These are phyloP conservation scores for Pyrocephalus nanus DNA, from an alignment of 2,797 vertebrate genomes.

Conservation along the genomic window DNA sequence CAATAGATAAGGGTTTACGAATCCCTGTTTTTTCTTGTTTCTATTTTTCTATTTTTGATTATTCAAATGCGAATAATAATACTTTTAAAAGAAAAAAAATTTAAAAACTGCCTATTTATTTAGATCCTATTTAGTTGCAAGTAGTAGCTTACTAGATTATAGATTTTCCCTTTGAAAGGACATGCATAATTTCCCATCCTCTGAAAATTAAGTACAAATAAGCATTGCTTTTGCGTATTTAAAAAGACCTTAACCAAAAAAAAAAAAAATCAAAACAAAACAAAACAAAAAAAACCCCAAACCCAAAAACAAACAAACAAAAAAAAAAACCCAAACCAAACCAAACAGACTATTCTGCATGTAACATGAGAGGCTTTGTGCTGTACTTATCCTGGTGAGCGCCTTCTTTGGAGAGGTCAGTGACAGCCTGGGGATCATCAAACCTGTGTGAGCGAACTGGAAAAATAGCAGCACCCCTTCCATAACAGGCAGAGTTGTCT, in stretches of 20 bases:
- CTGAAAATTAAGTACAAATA: background rate
- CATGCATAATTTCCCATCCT: background rate
- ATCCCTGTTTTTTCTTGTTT: background rate
- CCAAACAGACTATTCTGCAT: too few relatives aligned
- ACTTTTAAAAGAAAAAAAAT: background rate
- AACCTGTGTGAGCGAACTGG: background rate
- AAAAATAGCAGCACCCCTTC: background rate
- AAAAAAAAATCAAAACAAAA: background rate
- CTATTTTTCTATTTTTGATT: background rate
- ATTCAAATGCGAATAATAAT: background rate
- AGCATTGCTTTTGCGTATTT: background rate
- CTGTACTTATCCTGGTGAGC: background rate
- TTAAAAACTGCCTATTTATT: background rate
- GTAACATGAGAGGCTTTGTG: fast-evolving
- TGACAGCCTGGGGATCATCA: background rate
- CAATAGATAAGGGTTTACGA: background rate
- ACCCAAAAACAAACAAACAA: too few relatives aligned
- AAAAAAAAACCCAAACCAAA: background rate
- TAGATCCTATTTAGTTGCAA: background rate
- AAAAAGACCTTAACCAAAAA: background rate
- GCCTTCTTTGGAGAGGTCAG: background rate
- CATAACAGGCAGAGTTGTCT: background rate
- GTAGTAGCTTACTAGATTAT: background rate
- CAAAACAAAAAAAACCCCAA: background rate
- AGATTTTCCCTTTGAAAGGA: background rate